phyloP scores from a whole-genome alignment of 1,140 invertebrate species.

The Spodoptera frugiperda region DNA sequence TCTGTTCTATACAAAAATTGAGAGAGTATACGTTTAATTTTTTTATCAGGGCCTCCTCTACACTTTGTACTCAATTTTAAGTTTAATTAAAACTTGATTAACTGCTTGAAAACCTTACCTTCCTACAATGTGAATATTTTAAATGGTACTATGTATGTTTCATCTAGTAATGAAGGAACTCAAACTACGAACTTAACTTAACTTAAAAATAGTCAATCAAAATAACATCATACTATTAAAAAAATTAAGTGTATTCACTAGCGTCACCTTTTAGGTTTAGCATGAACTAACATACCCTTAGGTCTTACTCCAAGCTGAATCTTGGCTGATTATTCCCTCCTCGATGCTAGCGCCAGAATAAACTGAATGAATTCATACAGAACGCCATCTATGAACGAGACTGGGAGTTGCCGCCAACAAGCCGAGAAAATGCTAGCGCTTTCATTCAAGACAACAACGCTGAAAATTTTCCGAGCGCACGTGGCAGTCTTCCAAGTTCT shows the following conservation, averaged over 20 bases:
- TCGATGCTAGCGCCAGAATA: background rate
- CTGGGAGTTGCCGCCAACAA: background rate
- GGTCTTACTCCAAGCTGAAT: background rate
- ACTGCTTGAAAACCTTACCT: no score
- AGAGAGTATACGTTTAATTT: no score
- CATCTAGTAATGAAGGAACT: no score
- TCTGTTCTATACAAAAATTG: no score
- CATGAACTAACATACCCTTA: background rate
- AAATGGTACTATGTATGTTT: no score
- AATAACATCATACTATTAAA: no score
- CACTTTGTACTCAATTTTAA: no score
- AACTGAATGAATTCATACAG: background rate
- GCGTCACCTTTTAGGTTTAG: background rate
- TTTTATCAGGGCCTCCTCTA: no score
- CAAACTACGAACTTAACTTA: no score
- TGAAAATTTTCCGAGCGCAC: constrained; percentile 8
- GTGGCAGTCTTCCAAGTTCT: constrained; percentile 31
- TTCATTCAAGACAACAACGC: background rate
- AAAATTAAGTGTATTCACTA: background rate
- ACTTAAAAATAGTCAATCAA: no score
- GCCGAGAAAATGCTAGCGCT: background rate
- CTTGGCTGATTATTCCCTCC: background rate
- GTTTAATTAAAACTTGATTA: no score
- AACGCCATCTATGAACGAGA: constrained; percentile 28
- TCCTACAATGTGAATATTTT: no score